These are phyloP conservation scores for Auanema sp. DNA, from an alignment of 2,888 invertebrate species.

Conservation along the genomic window DNA sequence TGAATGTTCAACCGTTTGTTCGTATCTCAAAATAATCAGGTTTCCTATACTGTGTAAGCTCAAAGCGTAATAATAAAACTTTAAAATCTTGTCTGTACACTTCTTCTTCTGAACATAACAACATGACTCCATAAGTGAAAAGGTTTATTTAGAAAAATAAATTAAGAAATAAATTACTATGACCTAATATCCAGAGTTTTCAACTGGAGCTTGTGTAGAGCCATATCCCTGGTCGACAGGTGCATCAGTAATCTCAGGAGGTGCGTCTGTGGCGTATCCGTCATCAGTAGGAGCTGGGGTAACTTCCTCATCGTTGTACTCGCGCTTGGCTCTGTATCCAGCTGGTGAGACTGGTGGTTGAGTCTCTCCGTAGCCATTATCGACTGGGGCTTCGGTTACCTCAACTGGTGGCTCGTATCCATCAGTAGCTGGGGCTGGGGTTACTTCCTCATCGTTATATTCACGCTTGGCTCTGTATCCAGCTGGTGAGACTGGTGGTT, in stretches of 20 bases:
- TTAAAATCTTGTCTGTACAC: neutral
- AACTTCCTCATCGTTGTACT: conserved; percentile 9
- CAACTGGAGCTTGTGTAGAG: too few species aligned
- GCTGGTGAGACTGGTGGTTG: neutral
- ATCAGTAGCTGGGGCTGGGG: conserved; percentile 10
- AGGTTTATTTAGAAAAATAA: neutral
- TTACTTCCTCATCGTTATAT: conserved; percentile 9
- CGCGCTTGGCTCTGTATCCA: neutral
- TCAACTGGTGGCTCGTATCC: conserved; percentile 13
- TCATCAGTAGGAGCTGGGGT: conserved; percentile 13
- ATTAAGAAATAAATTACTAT: neutral
- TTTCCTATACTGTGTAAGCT: neutral
- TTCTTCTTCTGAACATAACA: too few species aligned
- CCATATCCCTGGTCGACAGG: too few species aligned
- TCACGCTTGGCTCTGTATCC: conserved; percentile 1
- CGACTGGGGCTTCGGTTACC: neutral
- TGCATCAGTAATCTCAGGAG: conserved; percentile 6
- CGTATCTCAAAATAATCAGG: neutral
- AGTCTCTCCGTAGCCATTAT: neutral
- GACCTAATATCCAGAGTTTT: neutral
- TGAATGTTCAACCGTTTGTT: too few species aligned
- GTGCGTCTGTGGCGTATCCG: conserved; percentile 14
- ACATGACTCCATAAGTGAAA: too few species aligned
- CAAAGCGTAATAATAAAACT: conserved; percentile 9
- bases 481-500: neutral